A percentile compares a stretch with the other conserved stretches of the same genome.
phyloP scores from a whole-genome alignment of 1,140 invertebrate species.

The Heliothis subflexa region DNA sequence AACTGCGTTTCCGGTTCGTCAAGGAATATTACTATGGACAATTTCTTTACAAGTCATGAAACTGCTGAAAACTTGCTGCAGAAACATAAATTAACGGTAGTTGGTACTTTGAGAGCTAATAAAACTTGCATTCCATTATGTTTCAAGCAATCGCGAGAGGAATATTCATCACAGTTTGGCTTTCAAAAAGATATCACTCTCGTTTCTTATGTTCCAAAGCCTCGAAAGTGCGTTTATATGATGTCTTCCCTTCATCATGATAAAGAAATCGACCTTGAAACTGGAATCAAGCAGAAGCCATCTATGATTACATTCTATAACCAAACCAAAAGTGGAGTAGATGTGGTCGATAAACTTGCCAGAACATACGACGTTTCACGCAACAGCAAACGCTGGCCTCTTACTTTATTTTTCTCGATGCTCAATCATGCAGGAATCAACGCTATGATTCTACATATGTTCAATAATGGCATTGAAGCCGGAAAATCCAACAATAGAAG shows the following conservation, averaged over 20 bases:
- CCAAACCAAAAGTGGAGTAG: background rate
- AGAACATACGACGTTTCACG: background rate
- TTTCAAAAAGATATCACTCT: background rate
- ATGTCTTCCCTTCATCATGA: background rate
- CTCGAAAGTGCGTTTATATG: background rate
- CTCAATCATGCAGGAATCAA: background rate
- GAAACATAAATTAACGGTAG: background rate
- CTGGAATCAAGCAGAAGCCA: background rate
- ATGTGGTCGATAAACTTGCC: background rate
- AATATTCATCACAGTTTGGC: background rate
- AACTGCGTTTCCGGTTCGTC: background rate
- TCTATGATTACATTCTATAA: background rate
- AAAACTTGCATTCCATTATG: background rate
- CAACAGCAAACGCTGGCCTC: background rate
- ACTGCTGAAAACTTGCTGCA: background rate
- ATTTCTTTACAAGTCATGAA: background rate
- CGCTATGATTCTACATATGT: no score
- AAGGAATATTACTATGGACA: background rate
- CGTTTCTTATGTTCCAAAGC: background rate
- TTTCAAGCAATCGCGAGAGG: background rate
- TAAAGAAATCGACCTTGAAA: background rate
- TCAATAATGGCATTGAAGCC: no score
- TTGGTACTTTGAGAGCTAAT: background rate
- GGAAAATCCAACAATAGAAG: no score
- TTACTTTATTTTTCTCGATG: background rate